Conservation (phyloP, 1,140 invertebrate genomes). For the Drosophila pruinosa region DNA sequence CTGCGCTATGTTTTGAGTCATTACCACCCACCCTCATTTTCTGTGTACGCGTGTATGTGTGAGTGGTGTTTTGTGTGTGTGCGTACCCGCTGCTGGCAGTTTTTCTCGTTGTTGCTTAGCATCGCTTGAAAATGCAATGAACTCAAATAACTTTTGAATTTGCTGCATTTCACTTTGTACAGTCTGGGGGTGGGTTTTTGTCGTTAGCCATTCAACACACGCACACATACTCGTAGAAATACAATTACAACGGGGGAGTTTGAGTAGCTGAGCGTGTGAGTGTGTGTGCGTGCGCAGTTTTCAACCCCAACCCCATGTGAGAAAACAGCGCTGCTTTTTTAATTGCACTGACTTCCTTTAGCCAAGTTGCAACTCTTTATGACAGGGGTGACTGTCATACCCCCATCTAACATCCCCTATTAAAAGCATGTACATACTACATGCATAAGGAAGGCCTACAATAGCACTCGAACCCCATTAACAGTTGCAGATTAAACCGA, state of each 20-base stretch:
- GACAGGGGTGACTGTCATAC: slow-evolving; percentile 40
- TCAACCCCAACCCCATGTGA: slow-evolving; percentile 62
- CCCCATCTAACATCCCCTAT: slow-evolving; percentile 20
- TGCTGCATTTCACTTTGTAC: slow-evolving; percentile 75
- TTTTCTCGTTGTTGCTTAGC: slow-evolving; percentile 61
- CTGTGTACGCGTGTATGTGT: slow-evolving; percentile 34
- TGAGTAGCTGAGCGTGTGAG: slow-evolving; percentile 5
- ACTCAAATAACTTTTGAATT: slow-evolving; percentile 82
- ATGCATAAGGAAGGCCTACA: slow-evolving; percentile 11
- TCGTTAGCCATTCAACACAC: slow-evolving; percentile 69
- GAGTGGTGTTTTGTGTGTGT: slow-evolving; percentile 15
- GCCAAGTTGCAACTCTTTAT: slow-evolving; percentile 71
- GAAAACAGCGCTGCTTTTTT: slow-evolving; percentile 69
- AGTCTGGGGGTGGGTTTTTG: slow-evolving; percentile 63
- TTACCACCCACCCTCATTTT: slow-evolving; percentile 69
- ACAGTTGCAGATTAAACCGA: background rate
- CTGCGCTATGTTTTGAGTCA: slow-evolving; percentile 76
- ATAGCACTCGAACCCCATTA: background rate
- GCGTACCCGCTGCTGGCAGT: slow-evolving; percentile 31
- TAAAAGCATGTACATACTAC: slow-evolving; percentile 7
- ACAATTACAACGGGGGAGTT: slow-evolving; percentile 50
- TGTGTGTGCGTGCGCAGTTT: slow-evolving; percentile 54
- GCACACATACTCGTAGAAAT: slow-evolving; percentile 51
- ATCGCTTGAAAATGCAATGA: slow-evolving; percentile 81
- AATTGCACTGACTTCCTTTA: slow-evolving; percentile 78